These are phyloP conservation scores for Dorcus hopei DNA, from an alignment of 2,888 invertebrate genomes.

Conservation along the genomic window DNA sequence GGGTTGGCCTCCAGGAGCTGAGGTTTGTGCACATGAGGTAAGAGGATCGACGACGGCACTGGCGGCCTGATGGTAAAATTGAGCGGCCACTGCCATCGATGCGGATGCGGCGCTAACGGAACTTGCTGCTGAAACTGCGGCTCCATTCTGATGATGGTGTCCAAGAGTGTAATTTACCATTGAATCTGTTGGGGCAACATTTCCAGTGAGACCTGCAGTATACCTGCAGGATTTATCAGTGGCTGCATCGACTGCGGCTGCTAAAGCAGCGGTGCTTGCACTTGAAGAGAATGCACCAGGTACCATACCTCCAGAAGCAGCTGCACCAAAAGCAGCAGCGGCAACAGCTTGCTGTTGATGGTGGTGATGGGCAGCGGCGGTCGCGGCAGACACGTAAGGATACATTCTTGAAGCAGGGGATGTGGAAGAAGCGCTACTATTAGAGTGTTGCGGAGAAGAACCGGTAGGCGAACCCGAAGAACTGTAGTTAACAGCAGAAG, in stretches of 20 bases:
- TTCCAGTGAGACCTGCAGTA: slow-evolving; percentile 61
- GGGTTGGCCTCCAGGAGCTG: slow-evolving; percentile 70
- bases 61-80: slow-evolving; percentile 85
- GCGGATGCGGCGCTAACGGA: slow-evolving; percentile 75
- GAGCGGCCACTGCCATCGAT: slow-evolving; percentile 62
- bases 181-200: slow-evolving; percentile 66
- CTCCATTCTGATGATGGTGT: slow-evolving; percentile 67
- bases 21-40: slow-evolving; percentile 69
- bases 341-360: slow-evolving; percentile 71
- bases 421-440: slow-evolving; percentile 57
- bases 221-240: slow-evolving; percentile 82
- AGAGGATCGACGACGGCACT: slow-evolving; percentile 80
- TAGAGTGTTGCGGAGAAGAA: slow-evolving; percentile 65
- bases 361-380: slow-evolving; percentile 60
- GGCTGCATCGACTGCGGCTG: slow-evolving; percentile 63
- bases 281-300: slow-evolving; percentile 57
- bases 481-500: slow-evolving; percentile 59
- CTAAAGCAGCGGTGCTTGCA: slow-evolving; percentile 55
- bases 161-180: slow-evolving; percentile 81
- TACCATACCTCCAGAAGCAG: slow-evolving; percentile 64
- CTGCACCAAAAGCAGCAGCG: slow-evolving; percentile 61
- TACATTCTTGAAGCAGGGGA: slow-evolving; percentile 80
- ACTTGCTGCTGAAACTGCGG: slow-evolving; percentile 62
- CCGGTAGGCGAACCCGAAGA: slow-evolving; percentile 64
- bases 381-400: slow-evolving; percentile 79